These are phyloP conservation scores for Lithophane ornitopus DNA, from an alignment of 2,888 invertebrate genomes.

Conservation along the genomic window DNA sequence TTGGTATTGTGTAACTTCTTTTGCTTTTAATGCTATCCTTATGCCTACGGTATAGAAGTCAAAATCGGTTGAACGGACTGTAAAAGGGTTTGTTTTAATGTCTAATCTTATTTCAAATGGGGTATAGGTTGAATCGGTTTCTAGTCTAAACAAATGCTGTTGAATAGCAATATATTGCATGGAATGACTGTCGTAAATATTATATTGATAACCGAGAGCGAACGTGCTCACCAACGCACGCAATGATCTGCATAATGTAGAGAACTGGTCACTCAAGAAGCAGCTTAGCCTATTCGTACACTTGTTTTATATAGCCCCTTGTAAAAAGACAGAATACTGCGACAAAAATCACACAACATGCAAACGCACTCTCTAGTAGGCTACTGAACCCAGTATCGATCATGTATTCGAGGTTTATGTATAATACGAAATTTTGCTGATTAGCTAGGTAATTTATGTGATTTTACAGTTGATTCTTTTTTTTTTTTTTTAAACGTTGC, in stretches of 20 bases:
- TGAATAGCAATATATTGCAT: background rate
- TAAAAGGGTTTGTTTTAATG: no score
- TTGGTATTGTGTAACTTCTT: no score
- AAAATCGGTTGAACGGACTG: no score
- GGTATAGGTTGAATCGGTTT: background rate
- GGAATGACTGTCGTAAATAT: background rate
- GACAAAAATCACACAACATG: conserved; percentile 5
- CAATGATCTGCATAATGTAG: background rate
- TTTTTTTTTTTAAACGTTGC: no score
- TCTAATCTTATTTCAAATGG: no score
- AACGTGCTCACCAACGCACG: background rate
- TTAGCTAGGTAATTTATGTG: no score
- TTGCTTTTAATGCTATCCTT: no score
- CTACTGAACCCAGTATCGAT: background rate
- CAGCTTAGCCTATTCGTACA: background rate
- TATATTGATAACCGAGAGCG: background rate
- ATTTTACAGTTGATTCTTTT: no score
- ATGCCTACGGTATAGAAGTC: no score
- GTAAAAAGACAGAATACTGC: background rate
- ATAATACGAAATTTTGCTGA: no score
- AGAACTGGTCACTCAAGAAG: background rate
- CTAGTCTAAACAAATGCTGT: background rate
- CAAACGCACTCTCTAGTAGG: background rate
- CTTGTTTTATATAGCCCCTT: background rate
- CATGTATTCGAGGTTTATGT: background rate